These are phyloP conservation scores for Drosophila peninsularis DNA, from an alignment of 2,888 invertebrate genomes.

Conservation along the genomic window DNA sequence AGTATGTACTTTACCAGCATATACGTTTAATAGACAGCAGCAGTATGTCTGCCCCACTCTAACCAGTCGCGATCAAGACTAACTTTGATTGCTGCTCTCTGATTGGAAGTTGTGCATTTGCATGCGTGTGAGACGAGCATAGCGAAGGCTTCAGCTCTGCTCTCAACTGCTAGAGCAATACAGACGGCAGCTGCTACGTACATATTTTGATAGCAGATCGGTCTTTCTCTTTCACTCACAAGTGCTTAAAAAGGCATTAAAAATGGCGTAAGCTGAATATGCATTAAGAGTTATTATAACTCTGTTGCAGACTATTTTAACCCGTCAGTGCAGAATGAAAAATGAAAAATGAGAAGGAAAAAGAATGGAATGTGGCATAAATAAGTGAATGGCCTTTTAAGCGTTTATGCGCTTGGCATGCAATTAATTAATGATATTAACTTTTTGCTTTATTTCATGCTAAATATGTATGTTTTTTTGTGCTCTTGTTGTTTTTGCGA, in stretches of 20 bases:
- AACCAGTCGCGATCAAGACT: neutral
- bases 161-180: neutral
- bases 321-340: conserved; percentile 26
- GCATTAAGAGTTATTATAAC: conserved; percentile 10
- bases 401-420: conserved; percentile 49
- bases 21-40: neutral
- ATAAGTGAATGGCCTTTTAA: conserved; percentile 53
- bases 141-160: neutral
- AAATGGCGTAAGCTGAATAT: conserved; percentile 1
- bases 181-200: neutral
- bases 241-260: neutral
- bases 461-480: neutral
- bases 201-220: neutral
- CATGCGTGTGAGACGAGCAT: neutral
- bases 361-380: conserved; percentile 24
- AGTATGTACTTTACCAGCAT: neutral
- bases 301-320: conserved; percentile 22
- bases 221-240: neutral
- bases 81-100: too few relatives aligned
- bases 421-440: conserved; percentile 58
- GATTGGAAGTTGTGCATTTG: neutral
- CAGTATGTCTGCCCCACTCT: neutral
- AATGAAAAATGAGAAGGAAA: neutral
- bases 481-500: neutral
- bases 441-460: conserved; percentile 17